Evolutionary conservation across 2,113 vertebrate genomes (phyloP), one percentile per base, ranked within the genome.

Genomic region (Lagenorhynchus albirostris): DNA sequence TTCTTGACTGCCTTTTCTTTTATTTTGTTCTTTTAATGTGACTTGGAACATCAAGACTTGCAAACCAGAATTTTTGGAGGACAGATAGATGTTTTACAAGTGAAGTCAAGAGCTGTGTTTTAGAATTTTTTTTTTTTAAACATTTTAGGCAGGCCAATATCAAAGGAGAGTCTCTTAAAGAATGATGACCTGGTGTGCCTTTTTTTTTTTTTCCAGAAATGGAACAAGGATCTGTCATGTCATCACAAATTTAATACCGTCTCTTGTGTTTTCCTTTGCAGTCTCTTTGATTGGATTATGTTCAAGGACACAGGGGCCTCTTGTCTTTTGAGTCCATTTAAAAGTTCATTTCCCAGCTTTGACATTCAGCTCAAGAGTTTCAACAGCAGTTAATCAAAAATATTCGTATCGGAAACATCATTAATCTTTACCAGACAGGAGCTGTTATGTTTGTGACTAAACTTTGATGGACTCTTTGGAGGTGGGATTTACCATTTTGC

Each of bases 351-450:
- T 97, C 91, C 90, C 33, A 96, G 76, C 95, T 97, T 96, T 97
- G 97, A 97, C 95, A 44, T 97, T 95, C 89, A 97, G 95, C 95
- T 98, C 97, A 95, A 91, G 97, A 97, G 92, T 95, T 98, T 96
- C 94, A 87, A 67, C 96, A 98, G 96, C 94, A 98, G 97, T 98
- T 98, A 98, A 96, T 98, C 97, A 98, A 91, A 98, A 97, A 89
- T 97, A 0, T 2, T 89, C 1, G 0, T 93, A 97, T 96, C 68
- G 55, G 94, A 94, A 98, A 98, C 65, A 44, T 3, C 9, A 96
- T 98, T 98, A 98, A 98, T 98, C 96, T 47, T 44, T 77, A 87
- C 89, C 98, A 98, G 97, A 97, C 89, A 97, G 95, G 96, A 98
- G 91, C 63, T 4, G 95, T 87, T 97, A 95, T 94, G 83, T 96